phyloP scores from a whole-genome alignment of 2,113 vertebrate species.

The Pygoscelis antarcticus region DNA sequence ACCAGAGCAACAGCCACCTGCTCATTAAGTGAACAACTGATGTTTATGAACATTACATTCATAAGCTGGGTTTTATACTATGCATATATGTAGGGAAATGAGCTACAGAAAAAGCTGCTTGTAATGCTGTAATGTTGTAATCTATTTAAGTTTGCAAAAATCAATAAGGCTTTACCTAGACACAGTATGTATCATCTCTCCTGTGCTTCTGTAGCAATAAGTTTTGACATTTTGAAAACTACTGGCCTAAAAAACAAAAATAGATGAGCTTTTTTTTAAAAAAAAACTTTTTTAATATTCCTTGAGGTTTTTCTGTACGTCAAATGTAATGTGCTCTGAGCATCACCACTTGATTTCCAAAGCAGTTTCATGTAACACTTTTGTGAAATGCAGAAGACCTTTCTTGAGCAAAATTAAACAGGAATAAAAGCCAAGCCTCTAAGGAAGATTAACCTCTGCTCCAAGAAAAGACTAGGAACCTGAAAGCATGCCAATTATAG shows the following conservation, averaged over 20 bases:
- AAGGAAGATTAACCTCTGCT: neutral
- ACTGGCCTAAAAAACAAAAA: neutral
- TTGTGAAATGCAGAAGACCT: neutral
- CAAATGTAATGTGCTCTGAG: neutral
- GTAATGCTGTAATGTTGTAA: neutral
- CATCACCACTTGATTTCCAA: neutral
- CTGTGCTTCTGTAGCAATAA: neutral
- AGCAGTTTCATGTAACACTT: neutral
- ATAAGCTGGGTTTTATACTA: neutral
- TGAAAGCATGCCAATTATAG: neutral
- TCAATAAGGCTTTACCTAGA: constrained; percentile 10
- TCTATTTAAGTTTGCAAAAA: constrained; percentile 19
- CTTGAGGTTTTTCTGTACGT: neutral
- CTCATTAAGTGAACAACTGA: constrained; percentile 21
- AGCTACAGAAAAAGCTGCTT: neutral
- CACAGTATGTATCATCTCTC: neutral
- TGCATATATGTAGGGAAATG: neutral
- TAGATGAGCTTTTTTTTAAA: neutral
- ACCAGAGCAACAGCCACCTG: neutral
- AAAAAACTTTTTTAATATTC: neutral
- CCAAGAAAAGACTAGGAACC: neutral
- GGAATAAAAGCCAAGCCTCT: neutral
- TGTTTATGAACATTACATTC: neutral
- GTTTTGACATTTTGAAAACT: neutral
- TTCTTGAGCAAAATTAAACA: constrained; percentile 3